Percentiles rank a stretch among this genome's conserved stretches.
phyloP scores from a whole-genome alignment of 2,113 vertebrate species.

The Campylomormyrus tamandua region DNA sequence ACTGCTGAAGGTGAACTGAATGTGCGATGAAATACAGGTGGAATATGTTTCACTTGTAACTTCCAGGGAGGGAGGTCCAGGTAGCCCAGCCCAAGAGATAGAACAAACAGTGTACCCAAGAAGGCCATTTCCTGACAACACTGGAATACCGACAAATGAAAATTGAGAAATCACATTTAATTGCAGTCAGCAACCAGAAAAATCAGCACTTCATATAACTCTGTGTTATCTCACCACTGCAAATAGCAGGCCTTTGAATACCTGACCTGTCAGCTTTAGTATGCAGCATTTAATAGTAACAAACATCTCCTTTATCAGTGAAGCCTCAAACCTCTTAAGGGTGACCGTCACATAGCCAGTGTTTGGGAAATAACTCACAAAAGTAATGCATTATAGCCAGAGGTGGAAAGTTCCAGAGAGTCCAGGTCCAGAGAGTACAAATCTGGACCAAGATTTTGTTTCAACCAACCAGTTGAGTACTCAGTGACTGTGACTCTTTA shows the following conservation, averaged over 20 bases:
- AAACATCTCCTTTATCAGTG: neutral
- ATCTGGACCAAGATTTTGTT: no score
- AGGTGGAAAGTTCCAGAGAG: no score
- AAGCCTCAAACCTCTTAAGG: neutral
- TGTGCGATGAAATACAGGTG: neutral
- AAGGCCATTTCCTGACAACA: neutral
- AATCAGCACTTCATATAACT: neutral
- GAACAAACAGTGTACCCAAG: neutral
- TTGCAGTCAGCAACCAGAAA: neutral
- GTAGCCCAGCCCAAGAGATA: neutral
- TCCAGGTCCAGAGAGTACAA: no score
- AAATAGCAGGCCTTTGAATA: neutral
- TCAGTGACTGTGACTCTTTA: no score
- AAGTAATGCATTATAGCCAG: no score
- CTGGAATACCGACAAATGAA: neutral
- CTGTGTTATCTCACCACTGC: neutral
- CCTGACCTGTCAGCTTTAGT: neutral
- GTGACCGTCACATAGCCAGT: neutral
- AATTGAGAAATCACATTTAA: neutral
- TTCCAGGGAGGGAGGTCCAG: neutral
- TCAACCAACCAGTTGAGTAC: no score
- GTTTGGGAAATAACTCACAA: no score
- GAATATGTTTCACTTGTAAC: constrained; percentile 18
- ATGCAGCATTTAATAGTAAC: neutral
- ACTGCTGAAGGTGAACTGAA: constrained; percentile 6